Evolutionary conservation across 2,113 vertebrate species (phyloP), one percentile per base, ranked within the genome.

Genomic region (Cathartes aura): DNA sequence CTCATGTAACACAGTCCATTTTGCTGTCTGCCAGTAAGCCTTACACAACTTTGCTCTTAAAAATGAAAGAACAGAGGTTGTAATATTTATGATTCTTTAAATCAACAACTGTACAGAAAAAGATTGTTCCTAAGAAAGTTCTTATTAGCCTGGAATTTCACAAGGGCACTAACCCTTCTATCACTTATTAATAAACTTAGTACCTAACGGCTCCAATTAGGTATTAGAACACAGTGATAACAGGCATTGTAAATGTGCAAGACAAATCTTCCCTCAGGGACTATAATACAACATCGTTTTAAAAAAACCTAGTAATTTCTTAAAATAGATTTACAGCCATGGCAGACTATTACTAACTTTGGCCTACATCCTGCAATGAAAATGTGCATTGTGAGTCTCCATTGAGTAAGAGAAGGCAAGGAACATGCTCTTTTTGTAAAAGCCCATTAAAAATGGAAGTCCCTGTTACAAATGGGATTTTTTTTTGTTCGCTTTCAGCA

Each of bases 21-120:
- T 85, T 95, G 63, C 47, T 56, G 50, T 48, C 71, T 91, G 74
- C n/a, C 66, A 71, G 84, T 30, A 66, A 80, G 74, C 12, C 53
- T 88, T 94, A 83, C 74, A 83, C 79, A 93, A 63, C 55, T 90
- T 88, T 32, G 84, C 91, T 93, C 93, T 96, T 70, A 94, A 95
- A 97, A 96, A 66, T 66, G 73, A 82, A 95, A 92, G 76, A 87
- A 52, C 32, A 38, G 80, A 70, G 55, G 26, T 22, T 88, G 89
- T 80, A 96, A 88, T 91, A 96, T 78, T 96, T 91, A 94, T 96
- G 87, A 75, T 94, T 96, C 67, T 88, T 96, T 89, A 95, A 76
- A 87, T 91, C 94, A 93, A 72, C 80, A 94, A 67, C 67, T 52
- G 40, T 43, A 42, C 42, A 78, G 64, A 75, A 93, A 94, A 89